Conservation (phyloP, 2,113 vertebrate species). For the Ochotona princeps region DNA sequence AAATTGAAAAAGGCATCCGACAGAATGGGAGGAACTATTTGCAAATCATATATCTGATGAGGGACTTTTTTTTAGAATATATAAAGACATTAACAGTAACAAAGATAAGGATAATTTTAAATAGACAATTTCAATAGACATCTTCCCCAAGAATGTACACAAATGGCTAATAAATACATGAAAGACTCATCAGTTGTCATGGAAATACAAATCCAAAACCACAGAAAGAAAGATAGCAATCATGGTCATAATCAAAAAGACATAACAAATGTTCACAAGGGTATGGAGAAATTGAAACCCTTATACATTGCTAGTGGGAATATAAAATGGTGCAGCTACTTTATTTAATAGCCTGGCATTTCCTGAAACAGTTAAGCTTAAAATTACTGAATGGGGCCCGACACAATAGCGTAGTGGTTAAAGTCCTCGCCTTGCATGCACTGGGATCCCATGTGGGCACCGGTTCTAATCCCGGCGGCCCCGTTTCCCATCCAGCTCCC, state of each 20-base stretch:
- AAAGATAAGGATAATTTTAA: conserved; percentile 3
- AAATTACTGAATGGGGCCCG: neutral
- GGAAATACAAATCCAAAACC: conserved; percentile 6
- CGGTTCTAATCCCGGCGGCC: too few species aligned
- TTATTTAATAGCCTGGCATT: neutral
- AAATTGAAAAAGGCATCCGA: neutral
- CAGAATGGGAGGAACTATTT: conserved; percentile 24
- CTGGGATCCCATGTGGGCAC: too few species aligned
- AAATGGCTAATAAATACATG: neutral
- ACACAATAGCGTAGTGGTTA: neutral
- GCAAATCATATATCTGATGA: neutral
- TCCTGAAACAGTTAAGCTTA: neutral
- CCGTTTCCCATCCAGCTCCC: too few species aligned
- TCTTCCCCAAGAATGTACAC: neutral
- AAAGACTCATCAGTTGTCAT: neutral
- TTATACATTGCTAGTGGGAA: neutral
- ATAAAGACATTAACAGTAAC: neutral
- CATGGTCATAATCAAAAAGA: neutral
- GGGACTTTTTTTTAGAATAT: neutral
- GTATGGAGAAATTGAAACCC: neutral
- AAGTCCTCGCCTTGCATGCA: too few species aligned
- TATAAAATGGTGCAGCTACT: neutral
- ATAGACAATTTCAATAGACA: neutral
- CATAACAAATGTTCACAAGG: neutral
- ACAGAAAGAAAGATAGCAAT: neutral